phyloP scores from a whole-genome alignment of 2,888 invertebrate genomes.

The Spisula solida region DNA sequence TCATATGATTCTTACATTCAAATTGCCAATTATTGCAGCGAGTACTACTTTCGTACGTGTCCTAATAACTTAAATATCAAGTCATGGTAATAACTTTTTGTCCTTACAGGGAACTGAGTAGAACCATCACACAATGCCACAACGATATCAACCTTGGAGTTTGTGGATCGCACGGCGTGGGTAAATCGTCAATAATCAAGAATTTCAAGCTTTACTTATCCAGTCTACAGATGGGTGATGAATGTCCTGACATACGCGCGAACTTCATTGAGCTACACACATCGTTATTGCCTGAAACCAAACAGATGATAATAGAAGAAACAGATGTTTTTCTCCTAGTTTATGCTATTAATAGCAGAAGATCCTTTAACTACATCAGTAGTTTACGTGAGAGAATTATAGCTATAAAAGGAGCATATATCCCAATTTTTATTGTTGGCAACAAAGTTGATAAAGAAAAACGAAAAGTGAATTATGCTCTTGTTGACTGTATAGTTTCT shows the following conservation, averaged over 20 bases:
- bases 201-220: not conserved
- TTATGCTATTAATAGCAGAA: conserved; percentile 30
- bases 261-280: conserved; percentile 18
- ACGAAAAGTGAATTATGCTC: not conserved
- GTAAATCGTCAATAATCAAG: not conserved
- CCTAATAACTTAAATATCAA: no score
- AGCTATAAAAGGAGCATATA: not conserved
- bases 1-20: no score
- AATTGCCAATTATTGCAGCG: no score
- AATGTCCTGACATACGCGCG: not conserved
- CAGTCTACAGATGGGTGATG: not conserved
- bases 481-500: conserved; percentile 26
- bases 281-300: not conserved
- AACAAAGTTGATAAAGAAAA: conserved; percentile 5
- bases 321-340: conserved; percentile 47
- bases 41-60: no score
- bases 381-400: not conserved
- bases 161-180: not conserved
- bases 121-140: no score
- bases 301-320: conserved; percentile 9
- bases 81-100: no score
- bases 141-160: not conserved
- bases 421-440: conserved; percentile 7
- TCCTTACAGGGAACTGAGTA: no score
- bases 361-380: conserved; percentile 41